Conservation (phyloP, 2,888 invertebrate species). For the Invenusta paracnida region DNA sequence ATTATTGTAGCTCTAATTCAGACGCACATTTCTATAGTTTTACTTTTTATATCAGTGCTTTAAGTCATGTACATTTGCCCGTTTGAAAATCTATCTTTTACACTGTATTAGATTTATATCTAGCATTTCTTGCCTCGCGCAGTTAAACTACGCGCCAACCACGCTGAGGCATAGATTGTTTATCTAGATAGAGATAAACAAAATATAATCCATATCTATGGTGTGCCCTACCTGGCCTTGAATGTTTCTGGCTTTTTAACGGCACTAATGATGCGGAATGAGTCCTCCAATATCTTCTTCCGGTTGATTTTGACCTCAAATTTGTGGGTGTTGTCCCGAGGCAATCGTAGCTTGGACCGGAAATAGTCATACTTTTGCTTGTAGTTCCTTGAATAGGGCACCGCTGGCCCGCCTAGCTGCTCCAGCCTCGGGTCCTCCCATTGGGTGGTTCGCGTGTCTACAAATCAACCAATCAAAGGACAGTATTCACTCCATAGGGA, state of each 20-base stretch:
- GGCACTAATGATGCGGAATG: constrained; percentile 85
- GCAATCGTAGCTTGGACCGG: constrained; percentile 88
- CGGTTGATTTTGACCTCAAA: constrained; percentile 87
- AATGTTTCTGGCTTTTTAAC: constrained; percentile 83
- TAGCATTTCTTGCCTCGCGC: no score
- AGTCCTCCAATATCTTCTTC: constrained; percentile 88
- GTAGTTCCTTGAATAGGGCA: constrained; percentile 96
- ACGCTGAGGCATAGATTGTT: no score
- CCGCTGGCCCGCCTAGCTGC: constrained; percentile 68
- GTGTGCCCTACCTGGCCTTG: constrained; percentile 74
- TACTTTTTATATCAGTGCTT: no score
- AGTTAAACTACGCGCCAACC: no score
- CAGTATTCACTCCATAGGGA: no score
- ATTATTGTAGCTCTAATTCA: no score
- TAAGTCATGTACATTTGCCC: no score
- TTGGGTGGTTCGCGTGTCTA: constrained; percentile 71
- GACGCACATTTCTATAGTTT: no score
- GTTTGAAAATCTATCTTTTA: no score
- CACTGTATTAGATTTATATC: no score
- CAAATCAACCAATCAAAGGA: background rate
- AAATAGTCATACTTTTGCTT: constrained; percentile 97
- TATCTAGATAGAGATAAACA: no score
- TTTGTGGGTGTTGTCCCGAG: constrained; percentile 88
- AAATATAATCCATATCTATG: no score
- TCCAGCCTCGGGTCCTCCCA: constrained; percentile 98